Evolutionary conservation across 2,888 invertebrate genomes (phyloP), one percentile per base, ranked within the genome.

Genomic region (Lasioglossum pauxillum): DNA sequence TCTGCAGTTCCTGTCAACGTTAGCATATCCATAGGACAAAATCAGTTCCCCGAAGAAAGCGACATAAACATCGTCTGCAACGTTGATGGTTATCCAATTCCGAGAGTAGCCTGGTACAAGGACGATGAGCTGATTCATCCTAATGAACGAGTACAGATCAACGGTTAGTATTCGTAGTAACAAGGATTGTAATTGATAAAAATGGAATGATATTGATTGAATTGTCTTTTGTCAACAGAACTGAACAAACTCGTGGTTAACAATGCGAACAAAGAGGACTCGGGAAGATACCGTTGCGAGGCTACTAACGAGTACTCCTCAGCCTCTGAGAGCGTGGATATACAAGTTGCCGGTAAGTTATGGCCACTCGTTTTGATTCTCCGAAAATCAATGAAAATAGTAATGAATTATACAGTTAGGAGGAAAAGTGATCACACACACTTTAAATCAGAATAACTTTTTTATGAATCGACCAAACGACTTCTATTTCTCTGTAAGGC

Each of bases 201-300:
- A 38, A 35, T 69, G 10, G 3, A 10, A 69, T 38, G 1, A 12
- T 19, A 38, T 38, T 69, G 23, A 69, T 69, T n/a, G 0, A 41
- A 41, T 69, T 38, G n/a, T 78, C 83, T 86, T 85, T 80, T 73
- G 19, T 78, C 74, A 78, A 41, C 95, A 97, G 97, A 97, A 87
- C 96, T 97, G 74, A 96, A 97, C 92, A 97, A 97, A 23, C 95
- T 99, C 92, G 96, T 97, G 41, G 97, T 99, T 78, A 94, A 95
- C 49, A 95, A 96, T 78, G 97, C 97, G 23, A 96, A 96, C 67
- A 95, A 96, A 75, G 96, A 96, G 49, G 99, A 99, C 95, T 96
- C 97, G 72, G 99, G 98, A 67, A 95, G 95, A 88, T 99, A 99
- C 95, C 96, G 97, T 76, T 99, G 99, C 95, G 97, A 97, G 93